Conservation (phyloP, 2,888 invertebrate genomes). For the Polyommatus iphigenia region DNA sequence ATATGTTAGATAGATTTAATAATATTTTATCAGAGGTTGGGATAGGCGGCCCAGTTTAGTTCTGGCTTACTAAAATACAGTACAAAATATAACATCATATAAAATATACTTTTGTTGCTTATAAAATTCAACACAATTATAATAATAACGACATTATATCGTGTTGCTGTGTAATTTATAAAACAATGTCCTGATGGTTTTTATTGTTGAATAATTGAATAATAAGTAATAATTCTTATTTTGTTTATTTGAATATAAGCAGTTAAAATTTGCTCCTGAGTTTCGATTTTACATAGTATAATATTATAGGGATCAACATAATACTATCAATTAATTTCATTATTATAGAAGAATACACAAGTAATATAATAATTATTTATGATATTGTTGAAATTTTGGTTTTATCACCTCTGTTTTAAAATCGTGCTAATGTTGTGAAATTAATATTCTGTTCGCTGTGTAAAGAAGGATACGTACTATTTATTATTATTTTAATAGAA, state of each 20-base stretch:
- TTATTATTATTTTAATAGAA: constrained; percentile 14
- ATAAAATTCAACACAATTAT: neutral
- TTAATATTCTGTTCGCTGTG: neutral
- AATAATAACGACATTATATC: neutral
- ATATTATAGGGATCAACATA: neutral
- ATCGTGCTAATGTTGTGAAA: neutral
- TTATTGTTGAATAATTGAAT: constrained; percentile 16
- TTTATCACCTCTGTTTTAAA: neutral
- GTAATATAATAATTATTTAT: neutral
- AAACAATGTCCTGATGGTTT: neutral
- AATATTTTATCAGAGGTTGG: constrained; percentile 11
- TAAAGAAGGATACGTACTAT: neutral
- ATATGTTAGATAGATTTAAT: constrained; percentile 28
- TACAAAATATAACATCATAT: constrained; percentile 17
- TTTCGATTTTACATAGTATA: neutral
- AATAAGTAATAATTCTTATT: neutral
- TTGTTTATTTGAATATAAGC: neutral
- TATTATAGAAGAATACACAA: neutral
- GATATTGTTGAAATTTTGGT: neutral
- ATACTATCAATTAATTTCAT: neutral
- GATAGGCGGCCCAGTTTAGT: neutral
- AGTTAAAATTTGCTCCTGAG: neutral
- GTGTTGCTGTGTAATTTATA: neutral
- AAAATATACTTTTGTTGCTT: constrained; percentile 18
- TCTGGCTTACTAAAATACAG: constrained; percentile 24